These are phyloP conservation scores for Meiosimyza decipiens DNA, from an alignment of 2,888 invertebrate genomes.

Conservation along the genomic window DNA sequence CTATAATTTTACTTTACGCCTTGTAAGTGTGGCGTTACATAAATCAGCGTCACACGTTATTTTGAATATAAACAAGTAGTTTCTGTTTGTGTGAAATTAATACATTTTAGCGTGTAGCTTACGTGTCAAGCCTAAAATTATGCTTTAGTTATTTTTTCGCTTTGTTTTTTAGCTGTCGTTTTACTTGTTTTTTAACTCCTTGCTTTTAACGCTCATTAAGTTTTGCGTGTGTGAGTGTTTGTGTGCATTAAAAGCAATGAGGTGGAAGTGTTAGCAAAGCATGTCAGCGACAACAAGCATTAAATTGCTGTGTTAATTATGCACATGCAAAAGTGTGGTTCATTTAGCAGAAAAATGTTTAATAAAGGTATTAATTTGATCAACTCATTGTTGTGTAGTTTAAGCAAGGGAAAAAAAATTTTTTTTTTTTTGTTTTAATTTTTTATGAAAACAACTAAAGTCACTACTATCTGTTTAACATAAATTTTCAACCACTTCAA, in stretches of 20 bases:
- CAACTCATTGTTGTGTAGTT: too few species aligned
- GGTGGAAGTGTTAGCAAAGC: constrained; percentile 19
- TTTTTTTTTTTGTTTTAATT: not conserved
- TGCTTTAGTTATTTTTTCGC: constrained; percentile 31
- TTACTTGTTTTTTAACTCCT: constrained; percentile 8
- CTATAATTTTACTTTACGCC: not conserved
- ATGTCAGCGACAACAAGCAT: constrained; percentile 5
- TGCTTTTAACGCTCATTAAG: constrained; percentile 5
- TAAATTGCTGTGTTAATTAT: constrained; percentile 7
- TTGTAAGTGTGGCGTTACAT: constrained; percentile 18
- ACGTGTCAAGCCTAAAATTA: constrained; percentile 43
- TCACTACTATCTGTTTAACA: too few species aligned
- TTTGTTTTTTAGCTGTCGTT: not conserved
- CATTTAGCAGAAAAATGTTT: too few species aligned
- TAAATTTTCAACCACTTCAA: too few species aligned
- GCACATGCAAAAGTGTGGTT: constrained; percentile 2
- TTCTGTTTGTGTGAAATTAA: constrained; percentile 9
- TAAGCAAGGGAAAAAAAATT: not conserved
- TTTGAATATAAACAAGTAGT: too few species aligned
- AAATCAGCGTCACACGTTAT: constrained; percentile 14
- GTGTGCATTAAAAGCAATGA: constrained; percentile 22
- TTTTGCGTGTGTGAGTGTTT: constrained; percentile 4
- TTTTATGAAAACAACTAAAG: not conserved
- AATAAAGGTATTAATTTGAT: too few species aligned
- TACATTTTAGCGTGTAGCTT: constrained; percentile 1